These are phyloP conservation scores for Cuniculus paca DNA, from an alignment of 2,797 vertebrate genomes.

Conservation along the genomic window DNA sequence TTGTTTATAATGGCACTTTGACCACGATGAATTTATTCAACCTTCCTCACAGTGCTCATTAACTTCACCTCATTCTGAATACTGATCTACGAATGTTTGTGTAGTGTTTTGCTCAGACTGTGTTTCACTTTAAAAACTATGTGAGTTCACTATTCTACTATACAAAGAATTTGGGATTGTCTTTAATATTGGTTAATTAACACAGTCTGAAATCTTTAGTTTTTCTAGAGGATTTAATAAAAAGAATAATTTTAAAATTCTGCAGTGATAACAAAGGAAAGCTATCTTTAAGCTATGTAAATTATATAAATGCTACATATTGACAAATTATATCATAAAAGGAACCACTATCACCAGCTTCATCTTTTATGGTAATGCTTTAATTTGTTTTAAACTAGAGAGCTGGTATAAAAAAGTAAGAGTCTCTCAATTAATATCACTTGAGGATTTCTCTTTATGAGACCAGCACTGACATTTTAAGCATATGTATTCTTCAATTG, in stretches of 20 bases:
- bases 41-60: background rate
- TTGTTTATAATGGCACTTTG: background rate
- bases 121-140: constrained; percentile 1
- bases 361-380: background rate
- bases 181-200: background rate
- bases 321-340: constrained; percentile 18
- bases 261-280: constrained; percentile 39
- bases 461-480: background rate
- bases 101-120: background rate
- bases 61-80: background rate
- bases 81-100: constrained; percentile 32
- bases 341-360: background rate
- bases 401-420: background rate
- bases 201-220: constrained; percentile 12
- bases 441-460: constrained; percentile 5
- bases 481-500: background rate
- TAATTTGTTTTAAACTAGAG: constrained; percentile 56
- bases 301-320: background rate
- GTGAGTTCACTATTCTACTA: background rate
- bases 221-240: constrained; percentile 24
- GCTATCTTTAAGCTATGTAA: constrained; percentile 20
- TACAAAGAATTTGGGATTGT: background rate
- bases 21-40: background rate
- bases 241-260: constrained; percentile 54
- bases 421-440: background rate